These are phyloP conservation scores for Lamellibrachia columna DNA, from an alignment of 2,888 invertebrate species.

Conservation along the genomic window DNA sequence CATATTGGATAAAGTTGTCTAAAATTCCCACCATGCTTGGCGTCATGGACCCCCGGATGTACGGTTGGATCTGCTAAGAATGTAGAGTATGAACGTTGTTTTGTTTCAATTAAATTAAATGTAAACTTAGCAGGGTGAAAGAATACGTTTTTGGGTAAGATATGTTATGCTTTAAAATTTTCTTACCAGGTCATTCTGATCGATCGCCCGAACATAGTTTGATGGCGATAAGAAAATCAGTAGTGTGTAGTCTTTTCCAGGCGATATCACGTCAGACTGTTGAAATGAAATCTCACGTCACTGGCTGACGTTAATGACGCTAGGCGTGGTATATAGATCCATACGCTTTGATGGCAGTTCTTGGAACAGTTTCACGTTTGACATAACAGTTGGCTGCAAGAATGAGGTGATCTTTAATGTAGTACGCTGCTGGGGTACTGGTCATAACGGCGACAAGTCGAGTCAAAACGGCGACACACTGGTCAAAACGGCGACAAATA, in stretches of 20 bases:
- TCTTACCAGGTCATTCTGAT: not conserved
- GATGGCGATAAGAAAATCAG: not conserved
- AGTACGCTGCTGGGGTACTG: not conserved
- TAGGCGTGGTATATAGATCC: not conserved
- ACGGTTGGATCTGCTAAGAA: not conserved
- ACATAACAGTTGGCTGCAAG: not conserved
- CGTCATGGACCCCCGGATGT: constrained; percentile 9
- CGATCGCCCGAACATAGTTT: not conserved
- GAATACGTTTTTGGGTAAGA: constrained; percentile 12
- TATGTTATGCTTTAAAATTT: not conserved
- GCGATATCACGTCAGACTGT: constrained; percentile 9
- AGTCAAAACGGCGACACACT: no score
- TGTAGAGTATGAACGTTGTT: constrained; percentile 3
- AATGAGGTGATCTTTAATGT: not conserved
- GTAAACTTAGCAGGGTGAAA: not conserved
- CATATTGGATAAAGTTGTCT: not conserved
- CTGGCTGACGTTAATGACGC: not conserved
- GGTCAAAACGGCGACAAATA: no score
- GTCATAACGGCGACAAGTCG: no score
- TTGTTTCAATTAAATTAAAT: constrained; percentile 3
- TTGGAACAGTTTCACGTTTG: not conserved
- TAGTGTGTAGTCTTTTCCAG: not conserved
- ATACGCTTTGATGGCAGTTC: not conserved
- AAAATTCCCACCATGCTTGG: not conserved
- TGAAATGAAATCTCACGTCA: not conserved